These are phyloP conservation scores for Platycheirus rosarum DNA, from an alignment of 2,888 invertebrate genomes.

Conservation along the genomic window DNA sequence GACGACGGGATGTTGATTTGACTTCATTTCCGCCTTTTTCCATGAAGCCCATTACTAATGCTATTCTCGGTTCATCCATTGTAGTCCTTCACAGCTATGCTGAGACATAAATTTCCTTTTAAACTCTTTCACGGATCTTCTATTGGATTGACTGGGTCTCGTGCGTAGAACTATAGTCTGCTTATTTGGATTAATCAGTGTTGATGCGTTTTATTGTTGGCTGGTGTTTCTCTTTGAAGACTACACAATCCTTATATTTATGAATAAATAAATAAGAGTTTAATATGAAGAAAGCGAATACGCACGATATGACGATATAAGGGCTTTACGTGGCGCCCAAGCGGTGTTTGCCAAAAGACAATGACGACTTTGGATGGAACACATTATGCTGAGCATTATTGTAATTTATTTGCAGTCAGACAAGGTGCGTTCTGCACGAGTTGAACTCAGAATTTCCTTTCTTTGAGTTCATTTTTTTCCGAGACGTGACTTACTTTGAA, in stretches of 20 bases:
- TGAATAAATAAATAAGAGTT: conserved; percentile 8
- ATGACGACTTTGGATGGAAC: not conserved
- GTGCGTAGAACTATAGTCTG: no score
- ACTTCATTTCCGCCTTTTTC: conserved; percentile 10
- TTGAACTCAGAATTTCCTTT: not conserved
- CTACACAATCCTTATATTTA: conserved; percentile 10
- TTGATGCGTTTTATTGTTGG: not conserved
- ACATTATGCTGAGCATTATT: not conserved
- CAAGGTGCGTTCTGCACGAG: not conserved
- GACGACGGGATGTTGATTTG: conserved; percentile 8
- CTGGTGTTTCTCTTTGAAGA: not conserved
- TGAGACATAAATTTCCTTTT: conserved; percentile 16
- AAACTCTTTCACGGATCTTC: conserved; percentile 17
- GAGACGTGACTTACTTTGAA: no score
- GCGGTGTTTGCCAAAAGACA: not conserved
- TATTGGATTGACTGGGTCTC: not conserved
- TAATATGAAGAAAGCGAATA: conserved; percentile 17
- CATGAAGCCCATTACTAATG: not conserved
- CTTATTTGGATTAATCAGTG: not conserved
- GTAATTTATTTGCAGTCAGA: conserved; percentile 4
- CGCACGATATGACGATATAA: not conserved
- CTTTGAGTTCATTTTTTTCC: not conserved
- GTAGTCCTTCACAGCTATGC: not conserved
- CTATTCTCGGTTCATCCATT: not conserved
- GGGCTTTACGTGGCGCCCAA: not conserved